Conservation (phyloP, 2,888 invertebrate genomes). For the Dynastes grantii region DNA sequence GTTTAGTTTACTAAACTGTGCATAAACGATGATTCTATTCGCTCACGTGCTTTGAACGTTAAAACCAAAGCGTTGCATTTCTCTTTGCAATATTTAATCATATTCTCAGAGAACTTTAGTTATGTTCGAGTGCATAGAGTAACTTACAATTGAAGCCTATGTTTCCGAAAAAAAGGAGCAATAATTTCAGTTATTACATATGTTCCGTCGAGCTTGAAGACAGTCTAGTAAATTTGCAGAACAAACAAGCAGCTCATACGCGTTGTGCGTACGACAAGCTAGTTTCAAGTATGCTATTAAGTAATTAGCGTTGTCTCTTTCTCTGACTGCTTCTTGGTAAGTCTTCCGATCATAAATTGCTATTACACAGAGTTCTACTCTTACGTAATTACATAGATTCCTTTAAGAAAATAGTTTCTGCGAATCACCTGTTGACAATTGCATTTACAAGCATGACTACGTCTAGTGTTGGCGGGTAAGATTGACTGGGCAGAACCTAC, state of each 20-base stretch:
- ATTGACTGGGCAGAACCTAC: background rate
- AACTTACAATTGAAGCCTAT: background rate
- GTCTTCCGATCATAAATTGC: constrained; percentile 4
- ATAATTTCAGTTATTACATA: constrained; percentile 5
- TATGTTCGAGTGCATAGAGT: background rate
- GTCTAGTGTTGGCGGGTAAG: background rate
- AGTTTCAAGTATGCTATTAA: constrained; percentile 15
- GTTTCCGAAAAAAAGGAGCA: background rate
- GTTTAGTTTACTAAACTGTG: too few species aligned
- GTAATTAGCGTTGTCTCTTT: constrained; percentile 16
- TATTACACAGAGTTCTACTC: constrained; percentile 14
- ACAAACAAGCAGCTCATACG: constrained; percentile 9
- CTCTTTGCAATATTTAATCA: too few species aligned
- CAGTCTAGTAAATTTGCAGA: background rate
- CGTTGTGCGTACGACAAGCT: constrained; percentile 9
- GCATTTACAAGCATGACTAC: constrained; percentile 1
- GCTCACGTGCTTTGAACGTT: too few species aligned
- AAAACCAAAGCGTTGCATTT: too few species aligned
- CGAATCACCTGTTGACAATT: constrained; percentile 19
- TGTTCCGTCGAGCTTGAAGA: background rate
- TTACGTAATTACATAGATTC: constrained; percentile 36
- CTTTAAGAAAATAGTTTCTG: constrained; percentile 14
- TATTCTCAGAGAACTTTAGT: background rate
- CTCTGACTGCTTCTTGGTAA: constrained; percentile 5
- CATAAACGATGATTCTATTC: too few species aligned